Base-by-base conservation (phyloP, 2,888 invertebrate species). In the Rosalia funebris region DNA sequence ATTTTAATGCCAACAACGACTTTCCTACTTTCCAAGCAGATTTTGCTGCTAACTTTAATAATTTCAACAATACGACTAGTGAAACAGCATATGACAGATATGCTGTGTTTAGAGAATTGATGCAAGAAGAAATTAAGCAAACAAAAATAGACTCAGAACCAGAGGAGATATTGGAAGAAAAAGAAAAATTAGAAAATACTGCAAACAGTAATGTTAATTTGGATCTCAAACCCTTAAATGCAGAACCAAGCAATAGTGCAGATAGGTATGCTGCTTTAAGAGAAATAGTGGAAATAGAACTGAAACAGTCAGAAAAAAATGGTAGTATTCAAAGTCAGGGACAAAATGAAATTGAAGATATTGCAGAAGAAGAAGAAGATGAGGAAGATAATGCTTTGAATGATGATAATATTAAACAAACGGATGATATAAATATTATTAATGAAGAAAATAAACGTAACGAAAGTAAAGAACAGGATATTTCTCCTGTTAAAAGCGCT, bases 41-140 rank as follows among this genome's bases (percentile, higher is more conserved):
- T 3, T 91, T 91, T 71, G 87, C 88, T 7, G 88, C 89, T 0
- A 88, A 88, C 72, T 90, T 90, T 72, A 89, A 88, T 37, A 86
- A 88, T 71, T 44, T 68, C 3, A 88, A 88, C 68, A 82, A 80
- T 52, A 59, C 58, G 3, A 54, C 55, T 7, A 41, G 50, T 2
- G 65, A 62, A 19, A 34, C 63, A 14, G 65, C 74, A 0, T 91
- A 90, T 74, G 95, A 95, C 77, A 87, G 92, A 70, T 95, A 95
- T 78, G 95, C 95, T 0, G 95, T 91, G 0, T 95, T 95, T 74
- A 85, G 95, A 63, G 95, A 95, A 82, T 75, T 88, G 37, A 87
- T 93, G 69, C 90, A 93, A 69, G 89, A 92, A 72, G 91, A 91
- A 77, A 89, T 89, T 69, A 79, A 88, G 19, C 88, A 88, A 76